Conservation (phyloP, 2,888 invertebrate genomes). For the Hetaerina titia region DNA sequence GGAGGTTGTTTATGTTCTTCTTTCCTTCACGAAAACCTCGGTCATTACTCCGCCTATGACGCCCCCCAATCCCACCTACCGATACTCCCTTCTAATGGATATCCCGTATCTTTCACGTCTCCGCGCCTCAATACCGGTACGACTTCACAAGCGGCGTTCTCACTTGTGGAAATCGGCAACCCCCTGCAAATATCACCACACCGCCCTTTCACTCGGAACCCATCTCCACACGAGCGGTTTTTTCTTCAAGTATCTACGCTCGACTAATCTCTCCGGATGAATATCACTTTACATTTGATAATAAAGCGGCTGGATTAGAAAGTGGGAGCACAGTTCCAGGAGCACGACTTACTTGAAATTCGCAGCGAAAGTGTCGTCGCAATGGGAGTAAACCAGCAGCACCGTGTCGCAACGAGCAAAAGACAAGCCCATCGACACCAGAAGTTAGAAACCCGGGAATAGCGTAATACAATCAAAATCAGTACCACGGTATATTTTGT, state of each 20-base stretch:
- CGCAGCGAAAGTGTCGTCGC: conserved; percentile 3
- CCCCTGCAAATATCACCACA: neutral
- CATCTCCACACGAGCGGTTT: neutral
- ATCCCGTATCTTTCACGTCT: conserved; percentile 1
- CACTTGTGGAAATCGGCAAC: neutral
- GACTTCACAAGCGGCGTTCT: neutral
- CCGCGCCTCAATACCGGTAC: neutral
- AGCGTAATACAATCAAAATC: neutral
- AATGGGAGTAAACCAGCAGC: neutral
- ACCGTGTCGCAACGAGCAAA: neutral
- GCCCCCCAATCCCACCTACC: neutral
- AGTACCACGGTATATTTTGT: neutral
- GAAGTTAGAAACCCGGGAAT: neutral
- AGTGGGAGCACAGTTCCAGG: neutral
- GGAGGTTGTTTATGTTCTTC: neutral
- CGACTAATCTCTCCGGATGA: conserved; percentile 5
- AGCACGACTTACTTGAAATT: conserved; percentile 20
- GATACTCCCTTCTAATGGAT: neutral
- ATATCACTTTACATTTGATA: neutral
- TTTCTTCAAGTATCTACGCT: neutral
- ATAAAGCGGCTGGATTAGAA: conserved; percentile 12
- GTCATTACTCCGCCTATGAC: conserved; percentile 22
- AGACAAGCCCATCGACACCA: neutral
- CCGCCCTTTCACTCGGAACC: neutral
- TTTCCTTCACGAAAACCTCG: neutral